Base-by-base conservation (phyloP, 2,888 invertebrate genomes). In the Lasioglossum calceatum region DNA sequence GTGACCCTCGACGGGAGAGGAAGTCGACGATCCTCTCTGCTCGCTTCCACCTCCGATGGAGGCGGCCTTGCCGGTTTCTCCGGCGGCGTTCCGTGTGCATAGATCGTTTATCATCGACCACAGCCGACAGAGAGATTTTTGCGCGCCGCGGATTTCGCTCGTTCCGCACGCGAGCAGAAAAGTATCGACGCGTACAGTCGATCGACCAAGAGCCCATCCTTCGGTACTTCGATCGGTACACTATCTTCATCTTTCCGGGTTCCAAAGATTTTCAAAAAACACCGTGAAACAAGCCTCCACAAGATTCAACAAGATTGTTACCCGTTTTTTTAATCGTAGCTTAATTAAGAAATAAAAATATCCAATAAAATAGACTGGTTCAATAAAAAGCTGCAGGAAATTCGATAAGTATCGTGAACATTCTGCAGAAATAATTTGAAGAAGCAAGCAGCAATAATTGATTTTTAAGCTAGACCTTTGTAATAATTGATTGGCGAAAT, bases 1-100 rank as follows among this genome's bases (percentile, higher is more conserved):
- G 76, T 47, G 82, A 81, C 47, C 82, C 74, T 82, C 27, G 47
- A 73, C 44, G 67, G 54, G 67, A 58, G 64, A 72, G 77, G 58
- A 74, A 78, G 47, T 64, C 70, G 32, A 32, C 8, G 50, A 73
- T 50, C 36, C 36, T 19, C 47, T n/a, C 32, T 50, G 70, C n/a
- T 70, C 39, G 47, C 27, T 32, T 23, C 27, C 67, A 70, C n/a
- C 42, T 74, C 44, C 3, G 27, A 50, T 27, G 36, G 47, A 74
- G 14, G 23, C 73, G 61, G n/a, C 72, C 72, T 72, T 72, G 72
- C 42, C 72, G 42, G 72, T n/a, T 44, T 42, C 72, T 42, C 42
- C 72, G 61, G 61, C 61, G 61, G 73, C 27, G 36, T 70, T 70
- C 23, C 36, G 19, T 39, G 47, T 32, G 47, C 47, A 27, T 27